Base-by-base conservation (phyloP, 2,888 invertebrate genomes). In the Bruchidius siliquastri region DNA sequence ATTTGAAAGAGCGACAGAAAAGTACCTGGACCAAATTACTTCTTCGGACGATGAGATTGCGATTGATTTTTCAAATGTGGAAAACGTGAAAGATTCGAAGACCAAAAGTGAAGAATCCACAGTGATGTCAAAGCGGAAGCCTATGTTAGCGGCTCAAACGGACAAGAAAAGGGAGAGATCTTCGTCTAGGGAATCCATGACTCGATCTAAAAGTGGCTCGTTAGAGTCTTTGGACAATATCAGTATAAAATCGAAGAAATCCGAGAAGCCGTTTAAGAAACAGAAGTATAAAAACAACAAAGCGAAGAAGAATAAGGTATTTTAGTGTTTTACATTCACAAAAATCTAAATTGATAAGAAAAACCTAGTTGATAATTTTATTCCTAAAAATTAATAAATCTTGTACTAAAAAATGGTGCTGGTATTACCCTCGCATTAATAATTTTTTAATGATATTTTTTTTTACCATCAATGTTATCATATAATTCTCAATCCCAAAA, bases 1-100 rank as follows among this genome's bases (percentile, higher is more conserved):
- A 18, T 96, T 96, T 83, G 93, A 94, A 79, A 91, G 92, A 77
- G 91, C 94, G 20, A 93, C 94, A 2, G 93, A 94, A 83, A 92
- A 94, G 82, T 96, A 94, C 85, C 90, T 96, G 77, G 94, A 95
- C 84, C 92, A 93, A 80, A 90, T 94, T 77, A 91, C 93, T 13
- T 93, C 93, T 0, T 94, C 95, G 22, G 96, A 96, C 83, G 92
- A 93, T 84, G 92, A 92, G 85, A 91, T 91, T 73, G 92, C 92
- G 75, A 90, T 93, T 2, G 92, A 92, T 83, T 92, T 90, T 85
- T 90, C 88, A 10, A 87, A 88, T 77, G 69, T 70, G 20, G 21
- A 74, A 71, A n/a, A 18, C 6, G 22, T 8, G 8, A 22, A 10
- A 21, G 20, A 26, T 70, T 22, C 70, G 18, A 69, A 49, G 18